Conservation (phyloP, 2,888 invertebrate genomes). For the Vanessa cardui region DNA sequence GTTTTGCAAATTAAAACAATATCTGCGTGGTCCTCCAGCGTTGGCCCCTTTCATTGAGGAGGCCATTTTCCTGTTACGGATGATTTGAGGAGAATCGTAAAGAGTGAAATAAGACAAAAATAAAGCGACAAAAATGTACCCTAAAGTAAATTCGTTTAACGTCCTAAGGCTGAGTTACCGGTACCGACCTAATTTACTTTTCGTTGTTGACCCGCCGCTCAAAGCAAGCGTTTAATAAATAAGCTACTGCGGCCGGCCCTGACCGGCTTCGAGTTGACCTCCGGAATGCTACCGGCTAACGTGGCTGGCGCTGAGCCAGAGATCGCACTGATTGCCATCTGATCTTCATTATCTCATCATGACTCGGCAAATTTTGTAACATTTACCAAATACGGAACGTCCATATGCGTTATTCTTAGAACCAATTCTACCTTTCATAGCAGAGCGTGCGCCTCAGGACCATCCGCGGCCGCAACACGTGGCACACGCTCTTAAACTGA, state of each 20-base stretch:
- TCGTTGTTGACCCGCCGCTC: constrained; percentile 17
- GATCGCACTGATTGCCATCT: constrained; percentile 21
- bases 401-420: not conserved
- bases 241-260: constrained; percentile 18
- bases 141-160: no score
- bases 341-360: constrained; percentile 24
- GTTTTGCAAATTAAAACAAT: no score
- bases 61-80: constrained; percentile 2
- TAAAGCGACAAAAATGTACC: not conserved
- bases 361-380: constrained; percentile 17
- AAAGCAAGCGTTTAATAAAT: constrained; percentile 23
- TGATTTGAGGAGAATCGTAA: no score
- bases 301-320: constrained; percentile 20
- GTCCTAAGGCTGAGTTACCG: not conserved
- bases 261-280: constrained; percentile 21
- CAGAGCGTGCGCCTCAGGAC: no score
- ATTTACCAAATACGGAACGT: not conserved
- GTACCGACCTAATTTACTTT: constrained; percentile 22
- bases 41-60: not conserved
- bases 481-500: no score
- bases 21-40: no score
- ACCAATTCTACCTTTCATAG: no score
- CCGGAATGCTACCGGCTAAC: constrained; percentile 9
- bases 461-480: no score
- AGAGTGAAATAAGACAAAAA: not conserved